Conservation (phyloP, 2,888 invertebrate genomes). For the Tricholauxania praeusta region DNA sequence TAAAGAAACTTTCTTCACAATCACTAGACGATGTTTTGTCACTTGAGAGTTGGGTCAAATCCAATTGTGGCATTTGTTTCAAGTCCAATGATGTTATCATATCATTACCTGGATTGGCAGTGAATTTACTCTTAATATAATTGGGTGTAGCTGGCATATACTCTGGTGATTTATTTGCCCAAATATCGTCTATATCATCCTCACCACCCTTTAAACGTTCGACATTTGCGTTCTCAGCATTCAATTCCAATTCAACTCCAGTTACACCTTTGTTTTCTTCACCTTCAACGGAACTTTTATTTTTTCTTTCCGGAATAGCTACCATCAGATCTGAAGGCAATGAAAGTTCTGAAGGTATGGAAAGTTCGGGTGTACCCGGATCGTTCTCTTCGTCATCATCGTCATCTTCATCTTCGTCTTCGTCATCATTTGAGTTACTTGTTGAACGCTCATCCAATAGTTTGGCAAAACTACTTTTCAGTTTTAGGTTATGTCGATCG, state of each 20-base stretch:
- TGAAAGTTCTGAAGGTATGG: background rate
- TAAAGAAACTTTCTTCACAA: no score
- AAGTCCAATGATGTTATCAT: background rate
- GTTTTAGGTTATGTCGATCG: constrained; percentile 43
- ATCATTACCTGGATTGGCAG: constrained; percentile 30
- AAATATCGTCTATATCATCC: constrained; percentile 57
- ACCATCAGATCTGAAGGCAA: no score
- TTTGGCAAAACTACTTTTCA: constrained; percentile 55
- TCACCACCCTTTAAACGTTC: constrained; percentile 30
- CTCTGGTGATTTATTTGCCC: constrained; percentile 57
- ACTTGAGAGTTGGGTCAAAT: no score
- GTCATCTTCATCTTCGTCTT: constrained; percentile 57
- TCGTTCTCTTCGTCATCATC: constrained; percentile 50
- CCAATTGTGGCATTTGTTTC: background rate
- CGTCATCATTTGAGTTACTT: constrained; percentile 61
- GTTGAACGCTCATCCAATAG: constrained; percentile 58
- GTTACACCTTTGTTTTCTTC: background rate
- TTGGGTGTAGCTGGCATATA: constrained; percentile 57
- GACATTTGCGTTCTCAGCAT: constrained; percentile 1
- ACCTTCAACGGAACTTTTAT: no score
- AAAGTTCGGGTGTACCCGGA: background rate
- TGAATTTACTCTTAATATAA: constrained; percentile 55
- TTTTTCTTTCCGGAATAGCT: no score
- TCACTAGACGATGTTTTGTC: no score
- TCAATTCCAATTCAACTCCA: constrained; percentile 31